These are phyloP conservation scores for Idaea dimidiata DNA, from an alignment of 2,888 invertebrate genomes.

Conservation along the genomic window DNA sequence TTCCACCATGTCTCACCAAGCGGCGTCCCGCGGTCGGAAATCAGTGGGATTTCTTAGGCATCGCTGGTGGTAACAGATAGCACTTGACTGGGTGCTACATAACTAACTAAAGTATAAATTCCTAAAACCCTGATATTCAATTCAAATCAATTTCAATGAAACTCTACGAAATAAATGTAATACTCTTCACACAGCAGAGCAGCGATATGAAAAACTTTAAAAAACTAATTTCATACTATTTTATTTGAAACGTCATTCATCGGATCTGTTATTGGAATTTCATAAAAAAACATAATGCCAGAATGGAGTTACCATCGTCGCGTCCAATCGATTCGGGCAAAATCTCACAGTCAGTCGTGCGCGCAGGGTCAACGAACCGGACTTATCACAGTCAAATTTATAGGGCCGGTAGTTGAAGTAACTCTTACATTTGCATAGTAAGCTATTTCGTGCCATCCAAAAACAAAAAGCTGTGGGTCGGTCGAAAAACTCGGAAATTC, in stretches of 20 bases:
- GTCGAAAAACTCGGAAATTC: conserved; percentile 31
- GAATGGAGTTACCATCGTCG: conserved; percentile 37
- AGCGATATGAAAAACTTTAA: background rate
- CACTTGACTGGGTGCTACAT: too few species aligned
- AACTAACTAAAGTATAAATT: too few species aligned
- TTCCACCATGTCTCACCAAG: too few species aligned
- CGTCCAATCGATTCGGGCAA: conserved; percentile 58
- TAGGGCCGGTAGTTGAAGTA: conserved; percentile 48
- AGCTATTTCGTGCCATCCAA: conserved; percentile 36
- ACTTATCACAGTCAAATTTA: conserved; percentile 69
- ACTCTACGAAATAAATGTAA: background rate
- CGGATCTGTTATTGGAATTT: background rate
- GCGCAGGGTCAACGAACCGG: conserved; percentile 68
- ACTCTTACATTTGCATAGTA: conserved; percentile 54
- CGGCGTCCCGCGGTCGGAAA: too few species aligned
- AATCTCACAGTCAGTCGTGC: conserved; percentile 64
- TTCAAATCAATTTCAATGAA: too few species aligned
- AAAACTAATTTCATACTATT: background rate
- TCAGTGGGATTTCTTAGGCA: too few species aligned
- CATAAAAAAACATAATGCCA: conserved; percentile 2
- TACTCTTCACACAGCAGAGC: background rate
- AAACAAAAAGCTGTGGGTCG: conserved; percentile 29
- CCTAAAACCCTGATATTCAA: too few species aligned
- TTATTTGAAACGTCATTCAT: background rate
- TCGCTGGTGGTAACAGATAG: too few species aligned